phyloP scores from a whole-genome alignment of 2,113 vertebrate species.

The Progne subis region DNA sequence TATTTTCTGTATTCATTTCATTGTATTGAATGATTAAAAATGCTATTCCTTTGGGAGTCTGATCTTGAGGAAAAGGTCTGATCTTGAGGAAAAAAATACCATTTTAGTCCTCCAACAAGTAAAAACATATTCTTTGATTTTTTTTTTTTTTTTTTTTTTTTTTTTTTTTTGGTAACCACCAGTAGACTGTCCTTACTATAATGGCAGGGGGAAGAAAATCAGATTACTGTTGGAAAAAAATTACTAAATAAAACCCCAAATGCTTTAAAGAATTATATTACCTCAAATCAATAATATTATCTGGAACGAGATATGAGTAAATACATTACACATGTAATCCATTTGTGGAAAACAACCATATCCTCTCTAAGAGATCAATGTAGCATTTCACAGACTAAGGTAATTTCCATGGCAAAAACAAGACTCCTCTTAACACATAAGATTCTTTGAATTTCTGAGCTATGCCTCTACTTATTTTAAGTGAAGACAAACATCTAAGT shows the following conservation, averaged over 20 bases:
- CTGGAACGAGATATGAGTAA: not conserved
- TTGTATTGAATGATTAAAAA: not conserved
- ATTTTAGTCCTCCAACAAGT: not conserved
- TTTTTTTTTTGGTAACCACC: not conserved
- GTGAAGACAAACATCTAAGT: not conserved
- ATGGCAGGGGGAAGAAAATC: not conserved
- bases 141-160: not conserved
- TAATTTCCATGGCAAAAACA: not conserved
- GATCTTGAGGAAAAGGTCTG: not conserved
- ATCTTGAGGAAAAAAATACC: not conserved
- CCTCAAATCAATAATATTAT: not conserved
- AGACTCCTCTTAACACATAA: not conserved
- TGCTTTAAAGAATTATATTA: constrained; percentile 48
- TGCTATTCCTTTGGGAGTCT: not conserved
- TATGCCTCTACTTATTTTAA: constrained; percentile 12
- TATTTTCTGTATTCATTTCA: not conserved
- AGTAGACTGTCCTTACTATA: not conserved
- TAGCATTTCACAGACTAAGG: not conserved
- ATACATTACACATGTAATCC: constrained; percentile 8
- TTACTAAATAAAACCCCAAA: not conserved
- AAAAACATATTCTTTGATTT: not conserved
- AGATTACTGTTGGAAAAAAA: not conserved
- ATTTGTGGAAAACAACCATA: constrained; percentile 21
- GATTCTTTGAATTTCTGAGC: constrained; percentile 8
- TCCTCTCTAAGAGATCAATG: not conserved